Conservation (phyloP, 2,113 vertebrate genomes). For the Heptranchias perlo region DNA sequence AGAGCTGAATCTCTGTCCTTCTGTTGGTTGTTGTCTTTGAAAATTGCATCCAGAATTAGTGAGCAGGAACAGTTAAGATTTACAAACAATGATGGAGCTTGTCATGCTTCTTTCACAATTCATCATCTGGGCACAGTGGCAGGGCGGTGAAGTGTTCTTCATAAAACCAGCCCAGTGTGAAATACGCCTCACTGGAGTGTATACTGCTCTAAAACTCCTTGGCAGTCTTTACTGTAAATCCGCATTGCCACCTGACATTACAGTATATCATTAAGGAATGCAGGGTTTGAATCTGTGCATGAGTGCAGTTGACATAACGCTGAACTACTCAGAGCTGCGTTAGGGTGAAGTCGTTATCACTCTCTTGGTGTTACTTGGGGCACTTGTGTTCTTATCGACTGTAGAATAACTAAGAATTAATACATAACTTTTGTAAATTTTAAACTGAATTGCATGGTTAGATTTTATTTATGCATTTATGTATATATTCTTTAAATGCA, state of each 20-base stretch:
- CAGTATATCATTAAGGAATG: constrained; percentile 90
- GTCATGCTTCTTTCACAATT: constrained; percentile 99
- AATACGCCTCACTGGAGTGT: constrained; percentile 98
- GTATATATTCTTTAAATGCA: background rate
- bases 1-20: constrained; percentile 94
- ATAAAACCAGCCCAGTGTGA: constrained; percentile 99
- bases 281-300: constrained; percentile 72
- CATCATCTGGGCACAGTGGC: constrained; percentile 87
- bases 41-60: constrained; percentile 99
- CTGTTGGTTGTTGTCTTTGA: constrained; percentile 88
- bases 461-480: background rate
- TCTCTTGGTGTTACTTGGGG: background rate
- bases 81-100: constrained; percentile 99
- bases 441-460: background rate
- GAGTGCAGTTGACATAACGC: constrained; percentile 76
- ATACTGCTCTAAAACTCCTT: constrained; percentile 98
- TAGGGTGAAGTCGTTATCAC: constrained; percentile 72
- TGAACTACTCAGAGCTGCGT: constrained; percentile 90
- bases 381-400: background rate
- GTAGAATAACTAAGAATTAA: constrained; percentile 3
- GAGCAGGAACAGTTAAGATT: constrained; percentile 99
- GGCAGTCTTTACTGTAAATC: constrained; percentile 97
- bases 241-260: constrained; percentile 89
- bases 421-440: background rate
- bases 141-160: constrained; percentile 99